Evolutionary conservation across 2,888 invertebrate genomes (phyloP), one percentile per base, ranked within the genome.

Genomic region (Agrochola macilenta): DNA sequence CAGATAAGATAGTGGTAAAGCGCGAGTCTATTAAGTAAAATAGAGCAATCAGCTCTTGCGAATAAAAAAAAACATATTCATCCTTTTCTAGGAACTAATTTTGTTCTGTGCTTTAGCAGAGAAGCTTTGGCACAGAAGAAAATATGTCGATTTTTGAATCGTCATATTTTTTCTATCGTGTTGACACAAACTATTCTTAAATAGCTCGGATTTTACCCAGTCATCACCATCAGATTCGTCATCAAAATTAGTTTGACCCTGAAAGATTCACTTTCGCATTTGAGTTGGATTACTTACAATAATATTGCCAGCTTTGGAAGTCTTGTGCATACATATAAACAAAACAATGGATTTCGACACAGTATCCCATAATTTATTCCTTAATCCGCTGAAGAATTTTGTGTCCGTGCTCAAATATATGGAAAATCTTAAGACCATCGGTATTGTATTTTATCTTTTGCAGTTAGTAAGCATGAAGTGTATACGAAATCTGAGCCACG

Each of bases 151-250:
- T n/a, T n/a, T n/a, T n/a, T n/a, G n/a, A 39, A 5, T 54, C 17
- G 35, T n/a, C n/a, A 14, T 11, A 2, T 46, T 75, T 69, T 14
- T n/a, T 69, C 46, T 5, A 11, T 35, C 23, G 17, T 66, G 54
- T 74, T 35, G 14, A 52, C 58, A 60, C 14, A 2, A 79, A 58
- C 9, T 64, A 46, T 20, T 52, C n/a, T 9, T 54, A 60, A 65
- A 54, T 65, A 46, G n/a, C 0, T 43, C 26, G 1, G 58, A 35
- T 58, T 52, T 69, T 39, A 52, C 12, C 69, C 39, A 80, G 69
- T 80, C 79, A 81, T 81, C 46, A 69, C 81, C 79, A 81, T 81
- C 46, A 69, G 46, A 81, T 80, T 81, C 52, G 76, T 80, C 79
- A 80, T 80, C 35, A n/a, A 58, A 64, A 74, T 76, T 69, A 12